Evolutionary conservation across 53 echinoderm and acorn worm species (phyloP), one percentile per base, ranked within the genome.

Genomic region (Apostichopus leukothele): DNA sequence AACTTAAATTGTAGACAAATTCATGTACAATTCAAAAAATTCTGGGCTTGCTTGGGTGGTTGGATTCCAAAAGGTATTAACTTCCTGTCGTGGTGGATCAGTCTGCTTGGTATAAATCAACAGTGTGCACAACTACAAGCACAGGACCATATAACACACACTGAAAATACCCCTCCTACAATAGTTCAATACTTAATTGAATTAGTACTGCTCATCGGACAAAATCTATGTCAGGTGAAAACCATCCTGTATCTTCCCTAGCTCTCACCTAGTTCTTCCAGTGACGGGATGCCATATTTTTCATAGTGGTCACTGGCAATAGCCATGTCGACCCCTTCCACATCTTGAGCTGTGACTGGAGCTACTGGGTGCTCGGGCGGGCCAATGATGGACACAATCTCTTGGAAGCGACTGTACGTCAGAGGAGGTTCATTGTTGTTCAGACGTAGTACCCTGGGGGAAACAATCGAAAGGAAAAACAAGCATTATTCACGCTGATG

Each of bases 341-440:
- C 88, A 78, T 94, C 93, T 22, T 91, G 90, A 13, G 89, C 75
- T 52, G 93, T 95, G 25, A 94, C 75, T 4, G 93, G 66, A 27
- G 90, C 91, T 0, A 83, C 90, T 0, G 96, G 94, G 75, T 92
- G 90, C 1, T 90, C 73, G 0, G 96, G 96, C 9, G 89, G 89
- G 4, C 90, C 94, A 87, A 94, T 77, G 22, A 90, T 67, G 1
- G 92, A 91, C 78, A 94, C 84, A 53, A 96, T 87, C 76, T 93
- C 92, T 74, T 93, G 94, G 60, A 96, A 96, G 51, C 94, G 93
- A 79, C 93, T 94, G 90, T 96, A 96, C 0, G 94, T 94, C 73
- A 96, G 76, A 7, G 93, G 94, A 1, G 92, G 94, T 5, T 88
- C 90, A 78, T 90, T 94, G 83, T 93, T 92, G 81, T 96, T 96